Evolutionary conservation across 1,140 invertebrate species (phyloP).

Genomic region (Gryon sp.): DNA sequence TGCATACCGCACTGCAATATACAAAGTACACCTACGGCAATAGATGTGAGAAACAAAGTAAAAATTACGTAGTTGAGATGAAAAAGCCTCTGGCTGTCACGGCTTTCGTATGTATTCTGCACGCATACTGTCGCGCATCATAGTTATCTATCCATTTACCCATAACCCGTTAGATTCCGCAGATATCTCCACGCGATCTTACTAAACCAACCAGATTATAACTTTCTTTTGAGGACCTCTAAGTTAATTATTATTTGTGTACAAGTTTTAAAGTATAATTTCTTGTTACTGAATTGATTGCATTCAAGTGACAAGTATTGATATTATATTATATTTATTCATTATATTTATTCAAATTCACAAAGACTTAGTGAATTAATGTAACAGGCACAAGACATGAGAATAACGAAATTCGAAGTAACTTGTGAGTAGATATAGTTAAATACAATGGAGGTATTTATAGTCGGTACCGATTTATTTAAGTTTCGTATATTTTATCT

Average conservation of each 20-base stretch:
- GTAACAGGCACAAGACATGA: too few species aligned
- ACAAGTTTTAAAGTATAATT: too few species aligned
- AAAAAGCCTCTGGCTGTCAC: conserved; percentile 68
- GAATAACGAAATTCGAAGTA: too few species aligned
- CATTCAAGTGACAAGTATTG: too few species aligned
- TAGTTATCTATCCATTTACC: conserved; percentile 38
- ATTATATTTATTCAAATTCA: too few species aligned
- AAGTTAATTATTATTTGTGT: conserved; percentile 15
- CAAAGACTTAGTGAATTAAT: too few species aligned
- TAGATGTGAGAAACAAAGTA: conserved; percentile 53
- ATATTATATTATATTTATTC: too few species aligned
- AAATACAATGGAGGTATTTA: too few species aligned
- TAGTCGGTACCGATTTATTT: too few species aligned
- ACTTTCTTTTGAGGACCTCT: conserved; percentile 10
- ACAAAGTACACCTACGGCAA: conserved; percentile 44
- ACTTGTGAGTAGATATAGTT: too few species aligned
- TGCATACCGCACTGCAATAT: conserved; percentile 58
- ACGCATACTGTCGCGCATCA: conserved; percentile 63
- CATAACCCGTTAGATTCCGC: conserved; percentile 68
- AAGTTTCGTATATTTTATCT: too few species aligned
- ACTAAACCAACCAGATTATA: conserved; percentile 41
- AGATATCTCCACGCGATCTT: conserved; percentile 59
- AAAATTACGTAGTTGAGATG: conserved; percentile 66
- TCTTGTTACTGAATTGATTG: too few species aligned
- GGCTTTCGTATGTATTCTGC: conserved; percentile 62